Evolutionary conservation across 2,888 invertebrate genomes (phyloP).

Genomic region (Eudasyphora cyanicolor): DNA sequence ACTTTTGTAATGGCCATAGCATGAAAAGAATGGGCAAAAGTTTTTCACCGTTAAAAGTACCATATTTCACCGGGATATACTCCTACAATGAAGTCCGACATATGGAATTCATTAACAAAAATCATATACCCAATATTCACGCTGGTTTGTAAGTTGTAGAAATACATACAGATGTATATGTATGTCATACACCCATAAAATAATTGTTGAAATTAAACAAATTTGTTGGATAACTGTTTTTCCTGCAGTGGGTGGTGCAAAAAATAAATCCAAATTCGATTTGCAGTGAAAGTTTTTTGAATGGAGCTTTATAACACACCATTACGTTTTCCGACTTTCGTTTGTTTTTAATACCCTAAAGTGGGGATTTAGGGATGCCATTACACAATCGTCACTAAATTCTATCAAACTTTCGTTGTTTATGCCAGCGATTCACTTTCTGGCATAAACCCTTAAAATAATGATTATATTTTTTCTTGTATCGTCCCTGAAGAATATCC

Average conservation of each 20-base stretch:
- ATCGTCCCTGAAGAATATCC: too few relatives aligned
- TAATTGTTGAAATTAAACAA: constrained; percentile 28
- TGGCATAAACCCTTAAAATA: too few relatives aligned
- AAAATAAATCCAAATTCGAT: constrained; percentile 25
- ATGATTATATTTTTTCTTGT: too few relatives aligned
- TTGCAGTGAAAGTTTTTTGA: background rate
- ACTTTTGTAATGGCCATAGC: too few relatives aligned
- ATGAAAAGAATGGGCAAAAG: too few relatives aligned
- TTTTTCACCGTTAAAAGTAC: too few relatives aligned
- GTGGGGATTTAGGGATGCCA: constrained; percentile 6
- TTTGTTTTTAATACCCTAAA: background rate
- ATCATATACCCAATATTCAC: background rate
- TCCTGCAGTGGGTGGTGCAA: background rate
- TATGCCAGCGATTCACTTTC: too few relatives aligned
- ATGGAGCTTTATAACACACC: background rate
- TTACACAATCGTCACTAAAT: too few relatives aligned
- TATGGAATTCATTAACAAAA: too few relatives aligned
- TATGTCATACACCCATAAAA: background rate
- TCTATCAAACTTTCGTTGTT: too few relatives aligned
- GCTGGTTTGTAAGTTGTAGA: background rate
- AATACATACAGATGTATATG: background rate
- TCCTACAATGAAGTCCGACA: too few relatives aligned
- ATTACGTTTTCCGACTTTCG: constrained; percentile 4
- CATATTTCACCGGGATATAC: too few relatives aligned
- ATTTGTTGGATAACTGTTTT: constrained; percentile 11